Evolutionary conservation across 2,888 invertebrate genomes (phyloP).

Genomic region (Bibio marci): DNA sequence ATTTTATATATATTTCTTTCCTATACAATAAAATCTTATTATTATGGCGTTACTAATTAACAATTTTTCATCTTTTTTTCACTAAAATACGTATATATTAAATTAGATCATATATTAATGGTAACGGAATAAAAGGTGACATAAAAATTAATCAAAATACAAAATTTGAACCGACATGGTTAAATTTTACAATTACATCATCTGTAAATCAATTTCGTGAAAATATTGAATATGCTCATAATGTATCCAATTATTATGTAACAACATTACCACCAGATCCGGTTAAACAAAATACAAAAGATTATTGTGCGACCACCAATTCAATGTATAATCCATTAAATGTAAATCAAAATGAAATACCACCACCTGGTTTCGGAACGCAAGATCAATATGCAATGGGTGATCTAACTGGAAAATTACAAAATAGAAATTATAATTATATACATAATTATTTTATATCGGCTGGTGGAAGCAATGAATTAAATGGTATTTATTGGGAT

Average conservation of each 20-base stretch:
- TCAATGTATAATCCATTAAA: slow-evolving; percentile 59
- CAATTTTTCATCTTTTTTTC: slow-evolving; percentile 10
- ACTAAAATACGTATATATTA: too few species aligned
- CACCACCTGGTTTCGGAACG: slow-evolving; percentile 61
- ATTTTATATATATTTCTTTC: slow-evolving; percentile 1
- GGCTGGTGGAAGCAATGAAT: slow-evolving; percentile 45
- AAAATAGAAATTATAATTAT: slow-evolving; percentile 49
- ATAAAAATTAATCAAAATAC: slow-evolving; percentile 63
- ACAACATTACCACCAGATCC: slow-evolving; percentile 52
- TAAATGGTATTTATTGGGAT: slow-evolving; percentile 66
- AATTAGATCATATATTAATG: slow-evolving; percentile 49
- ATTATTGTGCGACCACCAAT: slow-evolving; percentile 52
- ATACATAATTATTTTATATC: slow-evolving; percentile 49
- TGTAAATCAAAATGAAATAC: slow-evolving; percentile 35
- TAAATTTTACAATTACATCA: slow-evolving; percentile 50
- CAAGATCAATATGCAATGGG: slow-evolving; percentile 85
- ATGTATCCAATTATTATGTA: slow-evolving; percentile 52
- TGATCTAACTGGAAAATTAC: slow-evolving; percentile 73
- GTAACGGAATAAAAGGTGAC: slow-evolving; percentile 64
- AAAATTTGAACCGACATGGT: slow-evolving; percentile 68
- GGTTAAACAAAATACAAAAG: slow-evolving; percentile 22
- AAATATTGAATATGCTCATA: slow-evolving; percentile 54
- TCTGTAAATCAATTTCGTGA: slow-evolving; percentile 48
- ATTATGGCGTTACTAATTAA: background rate
- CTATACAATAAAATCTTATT: background rate